A percentile compares a stretch with the other conserved stretches of the same genome.
Evolutionary conservation across 2,888 invertebrate species (phyloP).

Genomic region (Mantis religiosa): DNA sequence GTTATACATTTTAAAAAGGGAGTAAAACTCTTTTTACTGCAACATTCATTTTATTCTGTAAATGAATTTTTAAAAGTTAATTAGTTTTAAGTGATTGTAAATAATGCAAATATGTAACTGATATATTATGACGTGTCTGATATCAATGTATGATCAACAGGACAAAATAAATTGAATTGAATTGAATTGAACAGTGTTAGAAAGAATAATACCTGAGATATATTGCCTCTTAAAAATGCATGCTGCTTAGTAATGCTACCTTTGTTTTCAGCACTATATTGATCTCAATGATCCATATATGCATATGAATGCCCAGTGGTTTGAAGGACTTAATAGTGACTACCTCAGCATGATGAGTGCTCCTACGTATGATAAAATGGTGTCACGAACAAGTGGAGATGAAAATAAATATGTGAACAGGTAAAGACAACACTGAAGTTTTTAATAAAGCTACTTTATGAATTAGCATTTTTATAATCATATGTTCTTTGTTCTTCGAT

Average conservation of each 20-base stretch:
- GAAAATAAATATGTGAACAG: conserved; percentile 30
- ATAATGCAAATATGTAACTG: no score
- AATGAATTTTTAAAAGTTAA: no score
- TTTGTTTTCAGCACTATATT: conserved; percentile 70
- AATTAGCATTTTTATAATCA: neutral
- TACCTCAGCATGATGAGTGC: conserved; percentile 75
- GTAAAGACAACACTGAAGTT: neutral
- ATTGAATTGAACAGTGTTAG: no score
- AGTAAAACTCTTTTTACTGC: no score
- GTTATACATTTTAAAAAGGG: no score
- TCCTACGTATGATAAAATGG: conserved; percentile 65
- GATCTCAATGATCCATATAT: conserved; percentile 78
- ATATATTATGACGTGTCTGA: no score
- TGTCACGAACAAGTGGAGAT: conserved; percentile 46
- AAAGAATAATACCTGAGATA: no score
- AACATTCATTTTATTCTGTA: no score
- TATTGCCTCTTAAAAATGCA: no score
- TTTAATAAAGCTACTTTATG: neutral
- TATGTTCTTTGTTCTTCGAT: neutral
- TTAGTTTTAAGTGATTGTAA: no score
- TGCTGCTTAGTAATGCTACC: neutral
- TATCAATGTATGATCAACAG: no score
- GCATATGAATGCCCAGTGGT: conserved; percentile 58
- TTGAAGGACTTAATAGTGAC: conserved; percentile 58
- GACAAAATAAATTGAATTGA: no score